phyloP scores from a whole-genome alignment of 2,113 vertebrate genomes.

The Aramus guarauna region DNA sequence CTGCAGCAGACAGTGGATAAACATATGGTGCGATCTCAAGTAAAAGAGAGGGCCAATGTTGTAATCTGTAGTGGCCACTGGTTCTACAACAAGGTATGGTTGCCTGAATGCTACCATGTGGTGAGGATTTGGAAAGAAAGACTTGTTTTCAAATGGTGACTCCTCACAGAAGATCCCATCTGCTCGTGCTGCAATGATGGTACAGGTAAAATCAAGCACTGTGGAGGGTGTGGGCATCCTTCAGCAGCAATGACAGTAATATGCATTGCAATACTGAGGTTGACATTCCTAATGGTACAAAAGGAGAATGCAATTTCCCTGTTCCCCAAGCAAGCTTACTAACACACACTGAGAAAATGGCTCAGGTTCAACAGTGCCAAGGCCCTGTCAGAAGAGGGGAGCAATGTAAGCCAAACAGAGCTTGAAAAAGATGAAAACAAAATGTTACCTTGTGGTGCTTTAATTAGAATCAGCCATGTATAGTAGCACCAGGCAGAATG shows the following conservation, averaged over 20 bases:
- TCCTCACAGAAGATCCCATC: not conserved
- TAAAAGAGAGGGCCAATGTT: not conserved
- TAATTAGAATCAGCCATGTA: not conserved
- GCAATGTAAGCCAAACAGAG: not conserved
- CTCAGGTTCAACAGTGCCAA: not conserved
- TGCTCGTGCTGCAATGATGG: not conserved
- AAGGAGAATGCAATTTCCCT: not conserved
- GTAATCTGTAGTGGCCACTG: not conserved
- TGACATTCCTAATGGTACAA: not conserved
- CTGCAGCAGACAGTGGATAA: not conserved
- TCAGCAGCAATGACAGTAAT: not conserved
- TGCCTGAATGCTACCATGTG: not conserved
- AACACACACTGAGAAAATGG: not conserved
- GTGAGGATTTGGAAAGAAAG: not conserved
- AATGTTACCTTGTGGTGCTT: not conserved
- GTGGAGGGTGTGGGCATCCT: not conserved
- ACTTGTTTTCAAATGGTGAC: not conserved
- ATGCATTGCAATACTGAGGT: not conserved
- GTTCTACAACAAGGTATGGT: not conserved
- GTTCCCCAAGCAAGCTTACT: not conserved
- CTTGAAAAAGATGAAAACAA: not conserved
- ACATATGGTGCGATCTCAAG: rapidly evolving
- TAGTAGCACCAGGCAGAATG: not conserved
- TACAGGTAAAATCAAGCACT: not conserved
- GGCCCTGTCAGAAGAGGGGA: not conserved